Evolutionary conservation across 2,888 invertebrate genomes (phyloP).

Genomic region (Lasioglossum marginatum): DNA sequence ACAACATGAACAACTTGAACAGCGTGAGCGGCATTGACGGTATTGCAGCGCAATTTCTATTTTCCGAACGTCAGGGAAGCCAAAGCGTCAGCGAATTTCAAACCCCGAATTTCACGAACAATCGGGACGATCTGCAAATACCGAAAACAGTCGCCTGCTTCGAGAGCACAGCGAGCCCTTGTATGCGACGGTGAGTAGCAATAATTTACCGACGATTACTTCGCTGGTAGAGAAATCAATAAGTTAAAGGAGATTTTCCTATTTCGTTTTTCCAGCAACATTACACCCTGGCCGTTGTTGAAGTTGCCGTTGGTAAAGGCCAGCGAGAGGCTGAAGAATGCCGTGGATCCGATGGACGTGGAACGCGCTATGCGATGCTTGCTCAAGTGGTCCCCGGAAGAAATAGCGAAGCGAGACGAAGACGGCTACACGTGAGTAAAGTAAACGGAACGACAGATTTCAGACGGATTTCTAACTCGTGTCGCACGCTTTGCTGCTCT

Average conservation of each 20-base stretch:
- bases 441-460: not conserved
- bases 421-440: slow-evolving; percentile 80
- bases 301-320: slow-evolving; percentile 74
- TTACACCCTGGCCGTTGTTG: slow-evolving; percentile 75
- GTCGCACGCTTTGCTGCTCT: not conserved
- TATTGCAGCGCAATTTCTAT: not conserved
- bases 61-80: not conserved
- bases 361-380: slow-evolving; percentile 77
- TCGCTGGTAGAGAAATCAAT: not conserved
- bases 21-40: rapidly evolving
- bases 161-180: slow-evolving; percentile 20
- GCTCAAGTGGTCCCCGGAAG: slow-evolving; percentile 68
- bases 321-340: slow-evolving; percentile 74
- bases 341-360: slow-evolving; percentile 72
- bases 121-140: slow-evolving; percentile 69
- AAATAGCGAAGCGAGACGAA: slow-evolving; percentile 71
- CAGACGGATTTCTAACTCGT: not conserved
- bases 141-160: slow-evolving; percentile 71
- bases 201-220: not conserved
- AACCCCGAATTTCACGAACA: not conserved
- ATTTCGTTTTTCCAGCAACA: slow-evolving; percentile 15
- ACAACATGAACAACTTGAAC: no score
- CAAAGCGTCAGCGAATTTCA: not conserved
- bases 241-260: no score
- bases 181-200: slow-evolving; percentile 57